A percentile compares a stretch with the other conserved stretches of the same genome.
Conservation (phyloP, 2,888 invertebrate species). For the Agrilus biguttatus region DNA sequence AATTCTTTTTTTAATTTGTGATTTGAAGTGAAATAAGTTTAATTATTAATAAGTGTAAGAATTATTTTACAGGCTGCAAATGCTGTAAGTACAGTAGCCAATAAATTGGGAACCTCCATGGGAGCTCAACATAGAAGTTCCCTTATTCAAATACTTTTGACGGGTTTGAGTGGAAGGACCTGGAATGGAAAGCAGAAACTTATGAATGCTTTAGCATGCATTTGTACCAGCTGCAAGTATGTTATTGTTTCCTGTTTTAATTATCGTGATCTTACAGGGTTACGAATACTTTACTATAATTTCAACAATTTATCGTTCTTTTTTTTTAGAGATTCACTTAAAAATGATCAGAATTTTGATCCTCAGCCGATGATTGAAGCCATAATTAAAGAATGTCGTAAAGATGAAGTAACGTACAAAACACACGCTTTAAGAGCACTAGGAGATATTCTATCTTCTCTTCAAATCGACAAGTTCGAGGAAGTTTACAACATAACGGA, state of each 20-base stretch:
- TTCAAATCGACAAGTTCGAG: slow-evolving; percentile 61
- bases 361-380: slow-evolving; percentile 45
- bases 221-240: slow-evolving; percentile 55
- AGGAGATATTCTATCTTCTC: slow-evolving; percentile 57
- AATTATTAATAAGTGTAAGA: not conserved
- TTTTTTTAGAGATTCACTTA: slow-evolving; percentile 10
- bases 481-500: slow-evolving; percentile 67
- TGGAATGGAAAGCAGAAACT: slow-evolving; percentile 84
- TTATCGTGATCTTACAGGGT: slow-evolving; percentile 3
- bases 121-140: slow-evolving; percentile 47
- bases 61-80: slow-evolving; percentile 48
- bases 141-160: slow-evolving; percentile 48
- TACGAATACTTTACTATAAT: too few relatives aligned
- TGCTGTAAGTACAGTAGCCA: slow-evolving; percentile 66
- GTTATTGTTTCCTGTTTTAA: slow-evolving; percentile 20
- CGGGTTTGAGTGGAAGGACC: slow-evolving; percentile 65
- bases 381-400: slow-evolving; percentile 64
- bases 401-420: slow-evolving; percentile 66
- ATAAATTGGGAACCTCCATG: slow-evolving; percentile 49
- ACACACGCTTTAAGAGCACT: slow-evolving; percentile 56
- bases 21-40: too few relatives aligned
- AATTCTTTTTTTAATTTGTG: too few relatives aligned
- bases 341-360: slow-evolving; percentile 27
- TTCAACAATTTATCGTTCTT: slow-evolving; percentile 2
- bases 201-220: slow-evolving; percentile 59